Conservation (phyloP, 2,797 vertebrate species). For the Paguma larvata region DNA sequence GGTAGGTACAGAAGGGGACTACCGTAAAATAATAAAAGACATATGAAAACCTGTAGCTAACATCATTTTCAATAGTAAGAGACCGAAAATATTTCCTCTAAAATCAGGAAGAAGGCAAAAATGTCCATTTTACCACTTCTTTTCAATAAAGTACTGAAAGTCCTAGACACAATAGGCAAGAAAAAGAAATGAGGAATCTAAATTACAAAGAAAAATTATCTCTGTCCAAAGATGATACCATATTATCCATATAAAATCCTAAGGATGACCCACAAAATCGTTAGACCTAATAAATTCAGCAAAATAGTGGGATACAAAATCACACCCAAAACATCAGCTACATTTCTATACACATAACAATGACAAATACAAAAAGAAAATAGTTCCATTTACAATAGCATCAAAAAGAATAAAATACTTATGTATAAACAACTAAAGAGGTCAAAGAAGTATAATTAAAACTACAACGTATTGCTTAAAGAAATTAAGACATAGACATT, state of each 20-base stretch:
- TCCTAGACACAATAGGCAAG: not conserved
- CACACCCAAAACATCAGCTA: not conserved
- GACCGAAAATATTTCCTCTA: not conserved
- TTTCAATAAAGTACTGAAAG: not conserved
- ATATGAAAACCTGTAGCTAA: not conserved
- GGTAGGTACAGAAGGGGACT: not conserved
- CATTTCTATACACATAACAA: not conserved
- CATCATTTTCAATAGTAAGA: not conserved
- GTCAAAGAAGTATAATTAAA: not conserved
- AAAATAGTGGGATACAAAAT: not conserved
- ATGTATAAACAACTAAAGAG: not conserved
- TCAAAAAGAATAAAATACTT: not conserved
- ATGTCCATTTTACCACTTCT: not conserved
- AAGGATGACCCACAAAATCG: not conserved
- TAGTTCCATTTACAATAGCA: not conserved
- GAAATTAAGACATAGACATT: not conserved
- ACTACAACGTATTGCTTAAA: not conserved
- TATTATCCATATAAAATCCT: not conserved
- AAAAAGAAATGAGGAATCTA: not conserved
- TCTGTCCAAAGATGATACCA: not conserved
- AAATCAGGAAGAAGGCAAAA: not conserved
- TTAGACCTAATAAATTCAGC: not conserved
- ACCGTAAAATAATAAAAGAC: not conserved
- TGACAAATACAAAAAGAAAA: not conserved
- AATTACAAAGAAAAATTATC: not conserved